A percentile compares a stretch with the other conserved stretches of the same genome.
These are phyloP conservation scores for Aythya baeri DNA, from an alignment of 2,113 vertebrate species.

Conservation along the genomic window DNA sequence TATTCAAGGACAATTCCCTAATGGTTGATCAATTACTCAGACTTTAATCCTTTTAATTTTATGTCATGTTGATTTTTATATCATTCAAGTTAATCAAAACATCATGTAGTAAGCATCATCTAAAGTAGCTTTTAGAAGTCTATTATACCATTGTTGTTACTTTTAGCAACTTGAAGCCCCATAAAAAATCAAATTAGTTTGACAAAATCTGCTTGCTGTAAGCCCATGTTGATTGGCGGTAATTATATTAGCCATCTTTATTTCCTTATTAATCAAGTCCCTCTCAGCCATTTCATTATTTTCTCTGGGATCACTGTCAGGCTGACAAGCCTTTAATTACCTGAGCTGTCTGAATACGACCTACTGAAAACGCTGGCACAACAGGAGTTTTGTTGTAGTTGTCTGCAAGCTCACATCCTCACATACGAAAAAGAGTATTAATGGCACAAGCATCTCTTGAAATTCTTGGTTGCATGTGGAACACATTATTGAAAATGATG, in stretches of 20 bases:
- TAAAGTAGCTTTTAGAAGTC: slow-evolving; percentile 28
- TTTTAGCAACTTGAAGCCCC: slow-evolving; percentile 38
- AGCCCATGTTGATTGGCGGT: background rate
- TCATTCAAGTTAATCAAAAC: slow-evolving; percentile 18
- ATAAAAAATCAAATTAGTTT: slow-evolving; percentile 55
- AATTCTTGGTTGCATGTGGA: background rate
- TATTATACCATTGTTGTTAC: slow-evolving; percentile 41
- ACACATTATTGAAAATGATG: background rate
- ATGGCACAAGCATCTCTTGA: background rate
- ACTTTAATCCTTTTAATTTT: slow-evolving; percentile 8
- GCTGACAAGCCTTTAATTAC: slow-evolving; percentile 34
- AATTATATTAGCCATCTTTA: slow-evolving; percentile 55
- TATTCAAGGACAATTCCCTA: background rate
- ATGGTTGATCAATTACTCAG: background rate
- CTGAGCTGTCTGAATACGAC: background rate
- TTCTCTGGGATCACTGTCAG: slow-evolving; percentile 29
- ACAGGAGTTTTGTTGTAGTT: background rate
- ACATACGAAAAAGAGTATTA: background rate
- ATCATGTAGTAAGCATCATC: background rate
- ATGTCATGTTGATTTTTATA: slow-evolving; percentile 32
- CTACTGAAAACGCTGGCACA: background rate
- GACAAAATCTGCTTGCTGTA: slow-evolving; percentile 28
- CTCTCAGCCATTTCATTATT: slow-evolving; percentile 48
- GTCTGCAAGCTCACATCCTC: background rate
- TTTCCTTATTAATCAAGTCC: slow-evolving; percentile 60